A percentile compares a stretch with the other conserved stretches of the same genome.
Evolutionary conservation across 2,113 vertebrate genomes (phyloP).

Genomic region (Heterotilapia buettikoferi): DNA sequence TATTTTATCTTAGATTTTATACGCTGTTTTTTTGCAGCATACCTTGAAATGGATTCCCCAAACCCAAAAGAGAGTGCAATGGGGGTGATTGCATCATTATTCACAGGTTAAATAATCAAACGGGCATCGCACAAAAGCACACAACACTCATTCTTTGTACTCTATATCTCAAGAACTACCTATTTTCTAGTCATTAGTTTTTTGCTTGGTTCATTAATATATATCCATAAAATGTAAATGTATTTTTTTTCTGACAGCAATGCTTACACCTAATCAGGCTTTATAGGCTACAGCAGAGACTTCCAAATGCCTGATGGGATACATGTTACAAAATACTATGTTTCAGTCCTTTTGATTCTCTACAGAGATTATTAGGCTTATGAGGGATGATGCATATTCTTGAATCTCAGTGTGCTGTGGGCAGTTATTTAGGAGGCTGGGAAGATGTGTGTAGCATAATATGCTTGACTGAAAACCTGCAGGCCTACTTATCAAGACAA

Average conservation of each 20-base stretch:
- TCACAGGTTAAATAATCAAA: background rate
- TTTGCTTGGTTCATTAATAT: background rate
- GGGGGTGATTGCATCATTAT: background rate
- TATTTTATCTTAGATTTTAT: background rate
- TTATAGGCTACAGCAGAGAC: background rate
- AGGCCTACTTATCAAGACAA: background rate
- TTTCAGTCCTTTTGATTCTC: background rate
- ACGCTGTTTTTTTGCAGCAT: background rate
- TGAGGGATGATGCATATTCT: background rate
- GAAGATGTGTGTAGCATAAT: background rate
- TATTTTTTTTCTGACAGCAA: background rate
- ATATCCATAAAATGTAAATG: background rate
- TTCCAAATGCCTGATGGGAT: background rate
- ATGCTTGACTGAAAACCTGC: background rate
- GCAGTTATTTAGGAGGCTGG: background rate
- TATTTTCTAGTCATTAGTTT: background rate
- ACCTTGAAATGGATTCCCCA: background rate
- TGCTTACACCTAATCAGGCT: background rate
- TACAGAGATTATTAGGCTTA: conserved; percentile 9
- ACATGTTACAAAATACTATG: background rate
- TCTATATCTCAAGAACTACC: background rate
- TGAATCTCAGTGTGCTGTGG: background rate
- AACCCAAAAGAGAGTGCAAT: background rate
- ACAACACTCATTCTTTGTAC: background rate
- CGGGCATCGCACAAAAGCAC: background rate